Evolutionary conservation across 2,888 invertebrate genomes (phyloP).

Genomic region (Ariolimax columbianus): DNA sequence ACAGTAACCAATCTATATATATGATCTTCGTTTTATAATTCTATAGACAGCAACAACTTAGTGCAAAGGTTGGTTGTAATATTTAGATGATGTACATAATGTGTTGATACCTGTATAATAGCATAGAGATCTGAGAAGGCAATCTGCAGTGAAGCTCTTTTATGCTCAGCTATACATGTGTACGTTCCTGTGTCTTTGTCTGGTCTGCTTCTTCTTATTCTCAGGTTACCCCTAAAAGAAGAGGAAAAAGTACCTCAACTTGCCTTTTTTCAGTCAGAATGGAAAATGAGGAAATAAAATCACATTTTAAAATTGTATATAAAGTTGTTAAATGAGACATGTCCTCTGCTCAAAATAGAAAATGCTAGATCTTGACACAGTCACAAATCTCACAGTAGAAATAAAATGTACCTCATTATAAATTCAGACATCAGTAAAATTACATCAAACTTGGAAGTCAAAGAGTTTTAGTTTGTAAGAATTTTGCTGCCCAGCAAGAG

Average conservation of each 20-base stretch:
- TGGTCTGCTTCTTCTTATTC: constrained; percentile 64
- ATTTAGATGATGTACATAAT: neutral
- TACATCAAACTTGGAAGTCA: too few species aligned
- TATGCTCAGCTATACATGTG: constrained; percentile 68
- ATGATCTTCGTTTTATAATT: too few species aligned
- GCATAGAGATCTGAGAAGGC: constrained; percentile 65
- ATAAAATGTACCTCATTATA: too few species aligned
- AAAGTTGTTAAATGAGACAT: too few species aligned
- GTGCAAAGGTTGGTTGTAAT: neutral
- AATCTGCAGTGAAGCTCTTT: constrained; percentile 66
- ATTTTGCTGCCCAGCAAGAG: too few species aligned
- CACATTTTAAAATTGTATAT: neutral
- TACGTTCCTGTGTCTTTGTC: constrained; percentile 69
- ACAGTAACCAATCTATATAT: too few species aligned
- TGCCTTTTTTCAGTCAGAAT: neutral
- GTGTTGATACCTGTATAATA: constrained; percentile 58
- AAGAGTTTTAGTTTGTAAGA: too few species aligned
- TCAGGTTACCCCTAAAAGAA: constrained; percentile 60
- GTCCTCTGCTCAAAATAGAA: too few species aligned
- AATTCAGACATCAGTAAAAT: too few species aligned
- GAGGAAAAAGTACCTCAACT: neutral
- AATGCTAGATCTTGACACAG: too few species aligned
- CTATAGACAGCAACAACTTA: too few species aligned
- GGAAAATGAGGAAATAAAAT: neutral
- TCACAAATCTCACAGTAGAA: too few species aligned